Conservation (phyloP, 2,113 vertebrate species). For the Cavia aperea region DNA sequence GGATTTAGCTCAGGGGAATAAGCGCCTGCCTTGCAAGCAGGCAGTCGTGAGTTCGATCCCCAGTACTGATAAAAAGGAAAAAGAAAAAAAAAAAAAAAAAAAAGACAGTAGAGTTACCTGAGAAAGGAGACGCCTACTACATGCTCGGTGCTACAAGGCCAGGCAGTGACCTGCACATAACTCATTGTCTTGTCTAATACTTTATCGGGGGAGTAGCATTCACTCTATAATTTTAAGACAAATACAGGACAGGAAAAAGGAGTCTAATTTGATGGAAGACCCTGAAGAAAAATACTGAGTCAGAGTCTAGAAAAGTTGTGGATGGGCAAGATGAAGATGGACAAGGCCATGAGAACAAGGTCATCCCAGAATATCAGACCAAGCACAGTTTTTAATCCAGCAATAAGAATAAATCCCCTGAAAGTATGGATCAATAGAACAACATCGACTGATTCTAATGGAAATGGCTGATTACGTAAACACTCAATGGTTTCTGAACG, state of each 20-base stretch:
- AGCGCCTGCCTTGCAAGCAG: too few species aligned
- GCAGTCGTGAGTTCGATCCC: too few species aligned
- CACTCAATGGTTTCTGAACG: neutral
- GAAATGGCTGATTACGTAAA: neutral
- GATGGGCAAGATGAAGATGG: neutral
- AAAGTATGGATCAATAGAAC: neutral
- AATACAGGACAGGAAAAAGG: neutral
- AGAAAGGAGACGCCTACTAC: neutral
- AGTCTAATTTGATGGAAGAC: neutral
- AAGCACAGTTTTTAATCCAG: neutral
- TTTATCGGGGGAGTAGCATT: neutral
- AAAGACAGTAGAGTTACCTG: too few species aligned
- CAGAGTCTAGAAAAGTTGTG: neutral
- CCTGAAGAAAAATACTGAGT: neutral
- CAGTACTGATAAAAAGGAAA: too few species aligned
- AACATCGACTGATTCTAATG: too few species aligned
- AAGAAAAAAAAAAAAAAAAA: too few species aligned
- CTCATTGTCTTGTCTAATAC: neutral
- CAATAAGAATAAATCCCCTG: neutral
- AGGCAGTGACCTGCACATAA: fast-evolving
- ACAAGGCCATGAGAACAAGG: fast-evolving
- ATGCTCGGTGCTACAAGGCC: neutral
- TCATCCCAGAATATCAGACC: too few species aligned
- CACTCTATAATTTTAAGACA: neutral
- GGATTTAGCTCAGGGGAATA: too few species aligned